Base-by-base conservation (phyloP, 2,797 vertebrate genomes). In the Helostoma temminkii region DNA sequence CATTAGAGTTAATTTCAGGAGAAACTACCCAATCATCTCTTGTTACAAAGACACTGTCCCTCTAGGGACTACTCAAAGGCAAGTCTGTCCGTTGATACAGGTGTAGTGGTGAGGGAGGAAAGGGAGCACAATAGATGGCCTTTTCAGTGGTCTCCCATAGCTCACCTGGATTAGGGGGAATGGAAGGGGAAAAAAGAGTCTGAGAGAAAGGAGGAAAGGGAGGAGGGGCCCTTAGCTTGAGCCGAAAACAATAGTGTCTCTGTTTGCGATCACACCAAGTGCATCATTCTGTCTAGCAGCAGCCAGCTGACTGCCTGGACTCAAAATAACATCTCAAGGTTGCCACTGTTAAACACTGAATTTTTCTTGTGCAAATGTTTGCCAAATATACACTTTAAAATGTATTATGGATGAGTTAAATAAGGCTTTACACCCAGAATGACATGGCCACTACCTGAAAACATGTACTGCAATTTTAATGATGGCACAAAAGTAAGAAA, bases 81-180 rank as follows among this genome's bases (percentile, higher is more conserved):
- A 78, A 53, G 64, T 49, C 66, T 85, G 88, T 87, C 72, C 76
- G 74, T 76, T 80, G 77, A 90, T 86, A 91, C 87, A 92, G 91
- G 88, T 91, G 89, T 89, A 80, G 75, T 76, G 70, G 24, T 41
- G 34, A 39, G 57, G 61, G 42, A 50, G 45, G 46, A 58, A 53
- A 28, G 24, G 52, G 49, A 65, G 75, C 69, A 91, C 80, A 91
- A 92, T 84, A 72, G 68, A 74, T 28, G 57, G 74, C 78, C 83
- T 88, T 91, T 87, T 85, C 73, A 76, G 37, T 41, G 62, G 63
- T 53, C 72, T 75, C 81, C 59, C 77, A 61, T 24, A 2, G 66
- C 70, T 89, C 83, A 91, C 86, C 89, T 92, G 85, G 79, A 87
- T 89, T 79, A 67, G 30, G 43, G 70, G 59, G 39, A 49, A 30